A percentile compares a stretch with the other conserved stretches of the same genome.
Evolutionary conservation across 1,140 invertebrate species (phyloP).

Genomic region (Hycleus cichorii): DNA sequence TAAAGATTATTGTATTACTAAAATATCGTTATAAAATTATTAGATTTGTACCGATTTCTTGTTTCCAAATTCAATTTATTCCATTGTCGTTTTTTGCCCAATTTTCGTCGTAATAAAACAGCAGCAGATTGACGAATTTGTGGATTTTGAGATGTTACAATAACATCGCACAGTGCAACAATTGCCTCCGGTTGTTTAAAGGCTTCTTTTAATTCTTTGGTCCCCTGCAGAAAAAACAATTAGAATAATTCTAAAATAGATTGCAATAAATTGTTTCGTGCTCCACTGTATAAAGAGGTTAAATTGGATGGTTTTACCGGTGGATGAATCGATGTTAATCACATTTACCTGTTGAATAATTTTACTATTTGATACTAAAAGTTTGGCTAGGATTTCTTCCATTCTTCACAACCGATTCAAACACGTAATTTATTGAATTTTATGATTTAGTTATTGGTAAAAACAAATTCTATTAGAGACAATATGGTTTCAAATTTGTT

Average conservation of each 20-base stretch:
- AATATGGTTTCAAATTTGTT: neutral
- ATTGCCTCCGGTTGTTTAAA: constrained; percentile 56
- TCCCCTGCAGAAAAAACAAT: constrained; percentile 45
- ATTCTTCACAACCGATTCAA: constrained; percentile 29
- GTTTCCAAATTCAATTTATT: constrained; percentile 46
- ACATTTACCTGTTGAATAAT: constrained; percentile 48
- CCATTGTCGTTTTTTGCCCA: constrained; percentile 55
- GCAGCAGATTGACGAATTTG: constrained; percentile 64
- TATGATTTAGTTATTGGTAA: neutral
- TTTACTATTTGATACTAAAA: constrained; percentile 46
- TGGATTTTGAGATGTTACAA: constrained; percentile 46
- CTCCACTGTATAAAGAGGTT: constrained; percentile 34
- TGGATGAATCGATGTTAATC: constrained; percentile 11
- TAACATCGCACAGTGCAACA: constrained; percentile 49
- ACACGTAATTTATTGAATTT: neutral
- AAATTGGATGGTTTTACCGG: constrained; percentile 15
- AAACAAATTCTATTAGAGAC: neutral
- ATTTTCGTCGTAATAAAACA: constrained; percentile 53
- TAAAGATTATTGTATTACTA: constrained; percentile 33
- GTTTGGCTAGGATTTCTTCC: constrained; percentile 47
- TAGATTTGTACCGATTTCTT: constrained; percentile 43
- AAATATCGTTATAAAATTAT: neutral
- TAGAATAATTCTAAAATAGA: neutral
- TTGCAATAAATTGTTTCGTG: neutral
- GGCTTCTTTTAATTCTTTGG: constrained; percentile 53